These are phyloP conservation scores for Piprites chloris DNA, from an alignment of 2,113 vertebrate genomes.

Conservation along the genomic window DNA sequence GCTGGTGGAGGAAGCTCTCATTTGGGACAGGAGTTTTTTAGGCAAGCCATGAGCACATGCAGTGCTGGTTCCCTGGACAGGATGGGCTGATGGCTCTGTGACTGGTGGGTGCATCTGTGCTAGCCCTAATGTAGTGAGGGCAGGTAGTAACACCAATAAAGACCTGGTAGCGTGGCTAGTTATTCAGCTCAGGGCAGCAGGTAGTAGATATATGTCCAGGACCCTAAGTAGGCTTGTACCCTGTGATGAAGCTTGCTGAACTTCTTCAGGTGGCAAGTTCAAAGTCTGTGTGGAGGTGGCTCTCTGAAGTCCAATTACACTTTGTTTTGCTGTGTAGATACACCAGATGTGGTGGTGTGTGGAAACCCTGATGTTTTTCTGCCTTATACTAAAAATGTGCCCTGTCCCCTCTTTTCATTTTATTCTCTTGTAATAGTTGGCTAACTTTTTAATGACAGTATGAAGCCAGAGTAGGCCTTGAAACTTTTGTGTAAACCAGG, in stretches of 20 bases:
- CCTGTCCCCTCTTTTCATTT: background rate
- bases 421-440: background rate
- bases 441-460: background rate
- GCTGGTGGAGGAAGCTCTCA: background rate
- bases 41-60: accelerated
- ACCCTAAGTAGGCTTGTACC: background rate
- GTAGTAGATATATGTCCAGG: accelerated
- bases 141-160: background rate
- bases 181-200: no score
- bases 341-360: background rate
- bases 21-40: background rate
- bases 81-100: accelerated
- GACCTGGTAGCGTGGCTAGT: accelerated
- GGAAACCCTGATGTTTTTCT: background rate
- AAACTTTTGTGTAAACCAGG: background rate
- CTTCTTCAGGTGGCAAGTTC: background rate
- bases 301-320: background rate
- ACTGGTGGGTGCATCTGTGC: background rate
- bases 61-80: background rate
- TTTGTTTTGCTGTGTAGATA: background rate
- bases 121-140: background rate
- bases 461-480: background rate
- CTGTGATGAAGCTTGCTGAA: background rate
- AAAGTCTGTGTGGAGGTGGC: background rate
- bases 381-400: background rate